Base-by-base conservation (phyloP, 2,888 invertebrate genomes). In the Adelognathus sp. region DNA sequence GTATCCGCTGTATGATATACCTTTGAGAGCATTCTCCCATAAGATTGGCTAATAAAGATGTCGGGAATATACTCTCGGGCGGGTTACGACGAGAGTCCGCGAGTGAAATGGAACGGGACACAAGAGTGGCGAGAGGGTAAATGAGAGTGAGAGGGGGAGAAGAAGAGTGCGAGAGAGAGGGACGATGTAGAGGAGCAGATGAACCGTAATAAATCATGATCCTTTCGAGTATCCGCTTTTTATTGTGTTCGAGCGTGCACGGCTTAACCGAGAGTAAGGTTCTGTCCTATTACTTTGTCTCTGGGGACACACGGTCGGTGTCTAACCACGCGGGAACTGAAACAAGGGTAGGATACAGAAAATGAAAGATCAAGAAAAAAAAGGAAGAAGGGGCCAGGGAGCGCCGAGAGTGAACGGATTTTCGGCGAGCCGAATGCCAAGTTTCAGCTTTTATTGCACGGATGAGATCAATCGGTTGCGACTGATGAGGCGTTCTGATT, bases 151-250 rank as follows among this genome's bases (percentile, higher is more conserved):
- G n/a, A n/a, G n/a, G n/a, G n/a, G n/a, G n/a, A 24, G 21, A 50
- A 50, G 21, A 50, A 50, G n/a, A 36, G 1, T 2, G 9, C 9
- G n/a, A n/a, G 2, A 46, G n/a, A 24, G 27, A 66, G 27, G 31
- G 9, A 50, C 39, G 46, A 9, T 39, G 33, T 44, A 21, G 66
- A 52, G 33, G 39, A 36, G 46, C 58, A 50, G 66, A 74, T 66
- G 66, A 66, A 66, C 66, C 33, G 36, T 39, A 24, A 74, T 74
- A 74, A 58, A 74, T 74, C 73, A 67, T 66, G 66, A 74, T 58
- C 60, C 58, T 60, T 41, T 52, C 50, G 56, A 58, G 36, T 14
- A 41, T 33, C 61, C 46, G 29, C 16, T 63, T 63, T 73, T 64
- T 58, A 66, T 73, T 64, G 46, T 50, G 46, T 58, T 58, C 58